A percentile compares a stretch with the other conserved stretches of the same genome.
Evolutionary conservation across 2,888 invertebrate genomes (phyloP).

Genomic region (Trichacis sp.): DNA sequence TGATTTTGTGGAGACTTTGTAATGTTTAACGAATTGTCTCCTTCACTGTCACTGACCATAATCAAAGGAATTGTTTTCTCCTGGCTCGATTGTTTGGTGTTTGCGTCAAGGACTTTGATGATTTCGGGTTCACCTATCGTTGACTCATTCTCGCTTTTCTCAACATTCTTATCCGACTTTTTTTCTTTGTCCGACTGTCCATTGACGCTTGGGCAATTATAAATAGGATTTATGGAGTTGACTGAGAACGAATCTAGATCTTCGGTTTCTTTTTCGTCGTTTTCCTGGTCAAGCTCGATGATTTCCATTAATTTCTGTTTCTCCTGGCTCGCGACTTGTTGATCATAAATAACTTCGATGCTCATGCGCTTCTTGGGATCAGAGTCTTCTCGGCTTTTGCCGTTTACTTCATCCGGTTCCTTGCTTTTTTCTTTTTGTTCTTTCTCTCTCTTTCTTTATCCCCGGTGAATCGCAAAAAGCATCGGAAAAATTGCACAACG

Average conservation of each 20-base stretch:
- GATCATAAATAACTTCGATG: slow-evolving; percentile 60
- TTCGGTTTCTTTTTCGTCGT: slow-evolving; percentile 47
- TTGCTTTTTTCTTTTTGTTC: background rate
- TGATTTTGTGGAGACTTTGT: slow-evolving; percentile 6
- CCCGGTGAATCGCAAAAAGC: too few species aligned
- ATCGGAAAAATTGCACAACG: too few species aligned
- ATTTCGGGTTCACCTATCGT: slow-evolving; percentile 39
- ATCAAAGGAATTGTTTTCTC: slow-evolving; percentile 18
- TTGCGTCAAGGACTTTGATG: background rate
- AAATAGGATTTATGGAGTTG: too few species aligned
- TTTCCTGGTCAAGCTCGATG: slow-evolving; percentile 61
- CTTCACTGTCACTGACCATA: slow-evolving; percentile 59
- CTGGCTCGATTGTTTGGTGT: slow-evolving; percentile 4
- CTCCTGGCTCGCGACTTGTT: slow-evolving; percentile 37
- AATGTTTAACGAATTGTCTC: slow-evolving; percentile 43
- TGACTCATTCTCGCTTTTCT: slow-evolving; percentile 18
- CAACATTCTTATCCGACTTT: background rate
- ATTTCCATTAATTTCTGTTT: slow-evolving; percentile 49
- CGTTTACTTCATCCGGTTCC: background rate
- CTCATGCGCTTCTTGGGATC: slow-evolving; percentile 51
- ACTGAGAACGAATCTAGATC: too few species aligned
- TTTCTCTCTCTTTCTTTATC: too few species aligned
- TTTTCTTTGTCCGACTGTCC: slow-evolving; percentile 25
- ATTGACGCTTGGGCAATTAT: too few species aligned
- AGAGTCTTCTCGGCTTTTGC: background rate